A percentile compares a stretch with the other conserved stretches of the same genome.
Conservation (phyloP, 2,888 invertebrate genomes). For the Chymomyza caudatula region DNA sequence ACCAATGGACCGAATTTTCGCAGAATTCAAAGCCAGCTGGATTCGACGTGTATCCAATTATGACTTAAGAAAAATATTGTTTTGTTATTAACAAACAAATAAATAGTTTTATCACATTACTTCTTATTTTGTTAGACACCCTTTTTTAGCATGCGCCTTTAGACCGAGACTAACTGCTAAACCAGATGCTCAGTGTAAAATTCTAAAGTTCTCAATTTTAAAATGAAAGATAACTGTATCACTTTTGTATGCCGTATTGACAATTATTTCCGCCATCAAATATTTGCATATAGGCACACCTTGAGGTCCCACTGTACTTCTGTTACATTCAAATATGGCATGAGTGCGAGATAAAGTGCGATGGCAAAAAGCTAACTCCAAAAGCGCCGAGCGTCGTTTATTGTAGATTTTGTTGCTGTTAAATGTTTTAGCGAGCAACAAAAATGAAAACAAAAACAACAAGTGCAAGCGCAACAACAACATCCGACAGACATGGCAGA, state of each 20-base stretch:
- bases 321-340: too few relatives aligned
- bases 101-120: too few relatives aligned
- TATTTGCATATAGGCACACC: neutral
- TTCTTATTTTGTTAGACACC: too few relatives aligned
- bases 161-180: too few relatives aligned
- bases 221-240: neutral
- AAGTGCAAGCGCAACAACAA: conserved; percentile 31
- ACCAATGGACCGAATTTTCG: too few relatives aligned
- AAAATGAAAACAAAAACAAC: conserved; percentile 18
- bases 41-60: too few relatives aligned
- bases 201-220: too few relatives aligned
- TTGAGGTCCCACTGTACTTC: neutral
- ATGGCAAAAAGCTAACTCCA: conserved; percentile 32
- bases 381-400: conserved; percentile 26
- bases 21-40: too few relatives aligned
- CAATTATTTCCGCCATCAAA: neutral
- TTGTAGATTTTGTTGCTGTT: conserved; percentile 48
- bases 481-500: conserved; percentile 54
- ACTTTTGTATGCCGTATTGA: neutral
- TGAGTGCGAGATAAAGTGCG: neutral
- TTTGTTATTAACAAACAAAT: too few relatives aligned
- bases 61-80: too few relatives aligned
- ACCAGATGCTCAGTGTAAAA: too few relatives aligned
- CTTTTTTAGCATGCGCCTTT: too few relatives aligned
- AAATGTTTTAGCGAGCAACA: conserved; percentile 51